Percentiles rank a stretch among this genome's conserved stretches.
Conservation (phyloP, 2,888 invertebrate genomes). For the Dromius quadrimaculatus region DNA sequence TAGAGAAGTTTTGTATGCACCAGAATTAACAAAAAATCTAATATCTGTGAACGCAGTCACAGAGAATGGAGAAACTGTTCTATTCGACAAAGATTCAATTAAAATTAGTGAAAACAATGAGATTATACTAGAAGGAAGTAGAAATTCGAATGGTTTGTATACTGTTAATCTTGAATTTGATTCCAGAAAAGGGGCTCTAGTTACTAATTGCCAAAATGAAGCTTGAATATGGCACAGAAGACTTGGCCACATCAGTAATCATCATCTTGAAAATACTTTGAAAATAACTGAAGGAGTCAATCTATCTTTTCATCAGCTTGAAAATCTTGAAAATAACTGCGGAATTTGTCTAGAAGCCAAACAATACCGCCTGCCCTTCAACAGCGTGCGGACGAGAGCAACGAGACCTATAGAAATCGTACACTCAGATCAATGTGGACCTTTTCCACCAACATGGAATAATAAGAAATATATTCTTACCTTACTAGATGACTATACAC, state of each 20-base stretch:
- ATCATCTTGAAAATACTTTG: no score
- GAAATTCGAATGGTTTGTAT: neutral
- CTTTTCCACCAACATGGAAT: slow-evolving; percentile 54
- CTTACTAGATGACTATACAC: no score
- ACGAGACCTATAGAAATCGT: slow-evolving; percentile 55
- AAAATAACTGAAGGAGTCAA: no score
- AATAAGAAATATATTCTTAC: slow-evolving; percentile 21
- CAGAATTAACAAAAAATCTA: neutral
- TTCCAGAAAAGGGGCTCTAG: neutral
- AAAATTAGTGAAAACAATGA: no score
- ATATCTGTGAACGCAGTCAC: no score
- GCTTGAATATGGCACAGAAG: slow-evolving; percentile 43
- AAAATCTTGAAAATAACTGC: no score
- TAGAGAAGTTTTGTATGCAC: neutral
- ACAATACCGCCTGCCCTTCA: no score
- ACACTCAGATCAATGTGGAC: slow-evolving; percentile 61
- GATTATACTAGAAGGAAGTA: slow-evolving; percentile 1
- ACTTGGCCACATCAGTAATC: slow-evolving; percentile 48
- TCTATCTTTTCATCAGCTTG: no score
- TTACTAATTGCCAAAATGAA: neutral
- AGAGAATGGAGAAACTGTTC: no score
- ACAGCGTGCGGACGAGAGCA: no score
- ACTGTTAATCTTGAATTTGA: neutral
- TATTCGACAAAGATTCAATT: no score
- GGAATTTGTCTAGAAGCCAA: no score